A percentile compares a stretch with the other conserved stretches of the same genome.
Evolutionary conservation across 2,113 vertebrate species (phyloP).

Genomic region (Pipa parva): DNA sequence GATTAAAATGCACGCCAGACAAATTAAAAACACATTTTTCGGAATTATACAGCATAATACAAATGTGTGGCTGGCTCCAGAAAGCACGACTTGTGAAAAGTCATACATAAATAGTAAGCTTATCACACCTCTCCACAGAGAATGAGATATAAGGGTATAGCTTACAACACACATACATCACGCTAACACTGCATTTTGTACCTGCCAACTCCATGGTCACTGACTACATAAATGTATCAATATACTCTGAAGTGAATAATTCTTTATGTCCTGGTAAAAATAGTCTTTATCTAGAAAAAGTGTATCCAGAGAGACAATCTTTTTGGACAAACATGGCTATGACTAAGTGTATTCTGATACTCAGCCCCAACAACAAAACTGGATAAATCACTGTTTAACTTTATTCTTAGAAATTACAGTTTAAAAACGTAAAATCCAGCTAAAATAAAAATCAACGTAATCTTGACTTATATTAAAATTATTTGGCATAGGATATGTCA

Average conservation of each 20-base stretch:
- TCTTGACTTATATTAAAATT: no score
- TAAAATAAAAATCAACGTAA: no score
- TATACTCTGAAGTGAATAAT: not conserved
- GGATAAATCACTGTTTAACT: not conserved
- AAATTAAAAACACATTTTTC: constrained; percentile 38
- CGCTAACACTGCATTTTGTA: constrained; percentile 1
- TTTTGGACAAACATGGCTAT: no score
- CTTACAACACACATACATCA: constrained; percentile 21
- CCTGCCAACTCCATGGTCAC: not conserved
- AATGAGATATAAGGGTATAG: not conserved
- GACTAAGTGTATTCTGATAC: not conserved
- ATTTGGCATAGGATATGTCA: no score
- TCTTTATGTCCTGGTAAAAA: not conserved
- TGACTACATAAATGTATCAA: not conserved
- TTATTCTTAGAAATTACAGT: not conserved
- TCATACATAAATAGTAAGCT: constrained; percentile 18
- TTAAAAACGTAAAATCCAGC: no score
- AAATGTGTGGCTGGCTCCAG: constrained; percentile 1
- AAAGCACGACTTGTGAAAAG: constrained; percentile 17
- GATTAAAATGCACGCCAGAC: constrained; percentile 14
- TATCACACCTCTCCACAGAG: not conserved
- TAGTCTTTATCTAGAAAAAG: no score
- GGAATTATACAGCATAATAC: constrained; percentile 28
- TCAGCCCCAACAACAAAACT: no score
- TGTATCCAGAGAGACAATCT: no score